These are phyloP conservation scores for Bombus pyrosoma DNA, from an alignment of 1,140 invertebrate genomes.

Conservation along the genomic window DNA sequence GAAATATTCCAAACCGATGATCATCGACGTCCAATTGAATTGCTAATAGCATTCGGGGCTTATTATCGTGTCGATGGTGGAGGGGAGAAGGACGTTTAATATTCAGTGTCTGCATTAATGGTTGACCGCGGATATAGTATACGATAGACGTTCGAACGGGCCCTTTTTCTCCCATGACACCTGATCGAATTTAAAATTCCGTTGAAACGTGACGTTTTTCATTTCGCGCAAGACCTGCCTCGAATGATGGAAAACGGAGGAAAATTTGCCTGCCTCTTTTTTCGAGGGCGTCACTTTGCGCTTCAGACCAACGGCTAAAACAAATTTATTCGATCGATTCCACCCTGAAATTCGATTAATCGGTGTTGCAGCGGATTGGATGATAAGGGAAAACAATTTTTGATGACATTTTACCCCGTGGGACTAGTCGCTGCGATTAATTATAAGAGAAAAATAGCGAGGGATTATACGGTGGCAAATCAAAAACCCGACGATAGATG, in stretches of 20 bases:
- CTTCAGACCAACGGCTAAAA: no score
- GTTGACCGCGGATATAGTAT: conserved; percentile 40
- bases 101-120: conserved; percentile 58
- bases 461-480: not conserved
- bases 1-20: conserved; percentile 67
- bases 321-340: not conserved
- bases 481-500: not conserved
- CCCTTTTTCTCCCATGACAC: not conserved
- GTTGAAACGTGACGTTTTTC: not conserved
- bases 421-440: not conserved
- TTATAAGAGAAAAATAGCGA: not conserved
- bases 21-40: conserved; percentile 69
- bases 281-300: no score
- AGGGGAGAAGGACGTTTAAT: conserved; percentile 49
- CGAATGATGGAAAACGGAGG: no score
- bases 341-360: conserved; percentile 27
- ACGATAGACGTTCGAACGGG: not conserved
- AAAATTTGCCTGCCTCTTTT: no score
- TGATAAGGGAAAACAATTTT: no score
- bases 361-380: not conserved
- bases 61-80: conserved; percentile 48
- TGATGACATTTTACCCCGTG: no score
- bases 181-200: conserved; percentile 1
- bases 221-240: not conserved
- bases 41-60: conserved; percentile 66